Base-by-base conservation (phyloP, 2,113 vertebrate genomes). In the Eurystomus gularis region DNA sequence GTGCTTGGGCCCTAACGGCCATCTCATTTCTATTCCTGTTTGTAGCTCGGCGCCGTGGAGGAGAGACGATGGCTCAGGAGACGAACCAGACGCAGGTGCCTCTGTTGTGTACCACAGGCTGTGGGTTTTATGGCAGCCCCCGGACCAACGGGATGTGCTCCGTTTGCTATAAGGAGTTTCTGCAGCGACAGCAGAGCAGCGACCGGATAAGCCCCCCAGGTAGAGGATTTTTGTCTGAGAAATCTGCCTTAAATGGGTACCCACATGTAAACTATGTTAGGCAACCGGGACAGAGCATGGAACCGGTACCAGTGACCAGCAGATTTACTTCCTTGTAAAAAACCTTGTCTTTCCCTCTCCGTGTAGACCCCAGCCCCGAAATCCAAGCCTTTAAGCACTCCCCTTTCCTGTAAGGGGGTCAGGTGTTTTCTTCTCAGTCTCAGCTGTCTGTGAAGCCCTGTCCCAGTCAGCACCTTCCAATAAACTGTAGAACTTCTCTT, bases 91-190 rank as follows among this genome's bases (percentile, higher is more conserved):
- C 99, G 9, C 99, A 99, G 97, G 99, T 99, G 97, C 99, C 99
- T 78, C 98, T 99, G 98, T 97, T 99, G 97, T 99, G 99, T 79
- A 98, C 98, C 94, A 99, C 98, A 64, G 99, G 99, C 98, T 99
- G 99, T 15, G 99, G 99, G 58, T 99, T 99, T 97, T 99, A 99
- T 60, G 99, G 99, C 95, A 99, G 99, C 95, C 99, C 99, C 81
- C 98, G 99, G 58, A 99, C 98, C 98, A 99, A 98, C 49, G 99
- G 99, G 92, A 99, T 99, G 99, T 99, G 99, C 96, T 99, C 99
- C 4, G 98, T 99, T 86, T 99, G 99, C 98, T 99, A 99, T 40
- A 99, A 99, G 97, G 99, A 99, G 96, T 98, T 99, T 95, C 98
- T 99, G 64, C 99, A 99, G 97, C 98, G 99, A 82, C 99, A 99